Conservation (phyloP, 2,797 vertebrate species). For the Chaetophractus vellerosus region DNA sequence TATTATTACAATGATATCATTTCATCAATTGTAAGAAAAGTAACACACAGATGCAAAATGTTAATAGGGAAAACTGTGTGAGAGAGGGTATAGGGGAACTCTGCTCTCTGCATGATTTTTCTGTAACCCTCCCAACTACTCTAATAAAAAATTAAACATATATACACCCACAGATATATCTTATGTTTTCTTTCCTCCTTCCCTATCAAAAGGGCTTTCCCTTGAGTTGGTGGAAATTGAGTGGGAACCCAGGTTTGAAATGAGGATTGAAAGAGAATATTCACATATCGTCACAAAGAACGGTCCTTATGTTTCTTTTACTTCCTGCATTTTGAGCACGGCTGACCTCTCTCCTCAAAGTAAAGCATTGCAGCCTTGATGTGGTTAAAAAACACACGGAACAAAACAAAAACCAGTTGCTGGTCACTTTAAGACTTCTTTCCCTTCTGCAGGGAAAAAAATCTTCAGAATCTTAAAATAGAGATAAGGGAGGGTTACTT, state of each 20-base stretch:
- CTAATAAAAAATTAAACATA: no score
- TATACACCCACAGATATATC: not conserved
- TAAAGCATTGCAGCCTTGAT: constrained; percentile 60
- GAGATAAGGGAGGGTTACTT: not conserved
- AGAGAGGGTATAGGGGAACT: no score
- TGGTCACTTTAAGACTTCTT: constrained; percentile 20
- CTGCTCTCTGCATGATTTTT: no score
- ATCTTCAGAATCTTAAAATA: constrained; percentile 33
- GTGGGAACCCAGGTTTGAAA: not conserved
- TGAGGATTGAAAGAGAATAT: constrained; percentile 38
- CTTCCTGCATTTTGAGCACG: constrained; percentile 69
- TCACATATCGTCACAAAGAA: constrained; percentile 62
- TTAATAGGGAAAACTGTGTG: no score
- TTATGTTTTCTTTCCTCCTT: not conserved
- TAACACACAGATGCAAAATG: no score
- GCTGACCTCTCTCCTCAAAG: constrained; percentile 67
- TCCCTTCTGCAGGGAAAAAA: constrained; percentile 17
- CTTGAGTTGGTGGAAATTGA: not conserved
- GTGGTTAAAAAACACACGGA: constrained; percentile 9
- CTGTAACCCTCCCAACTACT: no score
- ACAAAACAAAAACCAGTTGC: constrained; percentile 40
- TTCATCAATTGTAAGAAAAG: no score
- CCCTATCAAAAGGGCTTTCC: constrained; percentile 7
- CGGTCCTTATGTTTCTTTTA: constrained; percentile 37
- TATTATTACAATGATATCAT: no score